phyloP scores from a whole-genome alignment of 2,113 vertebrate genomes.

The Vulpes ferrilata region DNA sequence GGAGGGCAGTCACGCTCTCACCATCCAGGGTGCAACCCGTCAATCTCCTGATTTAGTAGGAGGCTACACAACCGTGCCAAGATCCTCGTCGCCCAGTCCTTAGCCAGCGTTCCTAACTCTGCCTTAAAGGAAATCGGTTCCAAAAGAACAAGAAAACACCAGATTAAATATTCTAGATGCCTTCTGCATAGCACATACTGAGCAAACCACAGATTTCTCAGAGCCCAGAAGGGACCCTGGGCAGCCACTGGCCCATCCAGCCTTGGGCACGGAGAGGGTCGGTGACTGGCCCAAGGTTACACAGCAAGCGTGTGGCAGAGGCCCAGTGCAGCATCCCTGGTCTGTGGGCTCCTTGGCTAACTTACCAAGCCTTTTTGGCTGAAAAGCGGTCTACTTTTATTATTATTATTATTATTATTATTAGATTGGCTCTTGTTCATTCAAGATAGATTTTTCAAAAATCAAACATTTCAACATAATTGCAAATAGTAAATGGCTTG shows the following conservation, averaged over 20 bases:
- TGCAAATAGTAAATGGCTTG: slow-evolving; percentile 70
- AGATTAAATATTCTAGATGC: background rate
- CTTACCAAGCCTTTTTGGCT: slow-evolving; percentile 1
- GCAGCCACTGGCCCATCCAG: background rate
- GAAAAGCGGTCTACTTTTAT: slow-evolving; percentile 33
- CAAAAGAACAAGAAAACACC: slow-evolving; percentile 55
- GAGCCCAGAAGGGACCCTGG: slow-evolving; percentile 14
- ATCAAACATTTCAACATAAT: slow-evolving; percentile 70
- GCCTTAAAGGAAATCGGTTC: slow-evolving; percentile 48
- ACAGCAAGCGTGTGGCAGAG: background rate
- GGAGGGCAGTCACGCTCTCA: background rate
- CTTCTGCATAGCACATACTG: background rate
- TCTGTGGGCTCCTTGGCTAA: background rate
- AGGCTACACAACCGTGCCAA: background rate
- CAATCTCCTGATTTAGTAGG: background rate
- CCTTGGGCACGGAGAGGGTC: background rate
- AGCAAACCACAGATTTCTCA: background rate
- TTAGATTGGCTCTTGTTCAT: slow-evolving; percentile 56
- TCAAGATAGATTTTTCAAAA: slow-evolving; percentile 62
- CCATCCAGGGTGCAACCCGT: background rate
- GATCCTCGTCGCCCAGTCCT: background rate
- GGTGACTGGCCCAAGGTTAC: slow-evolving; percentile 47
- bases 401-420: background rate
- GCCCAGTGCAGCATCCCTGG: background rate
- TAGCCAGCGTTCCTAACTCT: slow-evolving; percentile 59